Evolutionary conservation across 2,113 vertebrate genomes (phyloP), one percentile per base, ranked within the genome.

Genomic region (Dasyornis broadbenti): DNA sequence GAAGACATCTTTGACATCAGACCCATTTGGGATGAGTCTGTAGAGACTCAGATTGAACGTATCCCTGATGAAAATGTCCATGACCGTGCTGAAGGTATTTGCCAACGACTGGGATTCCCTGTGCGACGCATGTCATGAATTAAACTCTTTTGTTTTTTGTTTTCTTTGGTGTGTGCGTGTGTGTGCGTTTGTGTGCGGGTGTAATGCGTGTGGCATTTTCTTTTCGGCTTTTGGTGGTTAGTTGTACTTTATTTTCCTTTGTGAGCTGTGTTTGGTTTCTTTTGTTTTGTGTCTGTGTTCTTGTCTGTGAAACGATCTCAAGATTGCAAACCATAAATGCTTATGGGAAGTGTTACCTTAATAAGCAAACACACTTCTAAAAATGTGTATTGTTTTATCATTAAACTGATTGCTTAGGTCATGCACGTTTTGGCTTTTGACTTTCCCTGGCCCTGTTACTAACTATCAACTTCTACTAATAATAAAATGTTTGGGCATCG

Each of bases 41-140:
- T 99, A 98, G 99, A 99, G 98, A 99, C 99, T 98, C 99, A 99
- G 98, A 99, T 99, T 98, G 99, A 99, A 98, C 99, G 98, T 98
- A 99, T 99, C 97, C 99, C 99, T 97, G 99, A 99, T 78, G 99
- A 99, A 97, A 99, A 98, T 99, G 98, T 98, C 98, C 98, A 98
- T 98, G 98, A 98, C 97, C 98, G 84, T 98, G 97, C 98, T 98
- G 98, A 99, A 99, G 99, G 99, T 99, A 99, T 98, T 99, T 98
- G 98, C 97, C 97, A 98, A 97, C 98, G 97, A 96, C 98, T 98
- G 98, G 98, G 98, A 98, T 98, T 98, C 98, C 98, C 96, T 98
- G 98, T 98, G 98, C 98, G 97, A 98, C 98, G 98, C 98, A 98
- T 98, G 96, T 97, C 98, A 98, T 98, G 98, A 98, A 97, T 98